A percentile compares a stretch with the other conserved stretches of the same genome.
phyloP scores from a whole-genome alignment of 2,113 vertebrate species.

The Sylvilagus bachmani region DNA sequence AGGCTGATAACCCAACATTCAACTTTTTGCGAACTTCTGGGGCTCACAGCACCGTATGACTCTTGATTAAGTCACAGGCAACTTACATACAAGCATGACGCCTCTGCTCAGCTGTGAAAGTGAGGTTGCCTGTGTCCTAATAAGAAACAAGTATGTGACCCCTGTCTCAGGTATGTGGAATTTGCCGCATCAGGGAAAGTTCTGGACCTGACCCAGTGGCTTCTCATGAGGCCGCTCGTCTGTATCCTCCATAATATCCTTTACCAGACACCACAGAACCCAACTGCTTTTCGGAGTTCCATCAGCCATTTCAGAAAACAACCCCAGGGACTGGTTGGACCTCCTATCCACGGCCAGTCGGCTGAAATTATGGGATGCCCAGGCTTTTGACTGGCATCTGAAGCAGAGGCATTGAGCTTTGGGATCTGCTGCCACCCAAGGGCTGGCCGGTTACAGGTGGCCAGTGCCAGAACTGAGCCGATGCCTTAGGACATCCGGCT shows the following conservation, averaged over 20 bases:
- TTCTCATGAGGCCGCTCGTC: not conserved
- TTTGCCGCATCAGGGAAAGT: not conserved
- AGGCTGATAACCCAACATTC: not conserved
- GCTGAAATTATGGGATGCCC: not conserved
- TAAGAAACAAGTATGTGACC: not conserved
- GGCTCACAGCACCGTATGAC: not conserved
- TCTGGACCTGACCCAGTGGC: not conserved
- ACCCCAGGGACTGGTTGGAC: no score
- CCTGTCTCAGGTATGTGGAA: not conserved
- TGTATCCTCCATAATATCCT: not conserved
- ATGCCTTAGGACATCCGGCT: not conserved
- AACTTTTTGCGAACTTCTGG: not conserved
- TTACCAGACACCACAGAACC: not conserved
- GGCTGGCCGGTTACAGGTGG: no score
- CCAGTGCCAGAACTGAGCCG: not conserved
- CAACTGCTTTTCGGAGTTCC: not conserved
- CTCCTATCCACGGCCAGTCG: no score
- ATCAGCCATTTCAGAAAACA: not conserved
- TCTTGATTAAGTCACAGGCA: not conserved
- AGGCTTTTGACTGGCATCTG: not conserved
- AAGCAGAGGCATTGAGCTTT: not conserved
- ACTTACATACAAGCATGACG: not conserved
- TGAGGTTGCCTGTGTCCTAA: not conserved
- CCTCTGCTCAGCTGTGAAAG: not conserved
- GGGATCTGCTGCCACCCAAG: not conserved